Evolutionary conservation across 2,113 vertebrate genomes (phyloP).

Genomic region (Suncus etruscus): DNA sequence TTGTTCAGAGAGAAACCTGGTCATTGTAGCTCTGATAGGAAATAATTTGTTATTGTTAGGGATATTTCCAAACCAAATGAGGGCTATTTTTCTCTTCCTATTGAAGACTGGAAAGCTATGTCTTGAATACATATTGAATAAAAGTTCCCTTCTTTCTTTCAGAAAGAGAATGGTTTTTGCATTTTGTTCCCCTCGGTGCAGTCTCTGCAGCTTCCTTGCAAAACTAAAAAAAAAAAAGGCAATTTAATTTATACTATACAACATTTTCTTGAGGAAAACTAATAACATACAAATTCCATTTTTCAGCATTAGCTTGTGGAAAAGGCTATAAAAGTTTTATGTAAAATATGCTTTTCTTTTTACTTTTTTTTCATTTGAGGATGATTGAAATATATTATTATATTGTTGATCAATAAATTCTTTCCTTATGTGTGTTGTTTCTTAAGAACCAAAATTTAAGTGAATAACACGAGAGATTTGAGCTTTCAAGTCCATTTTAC

Average conservation of each 20-base stretch:
- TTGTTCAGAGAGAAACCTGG: constrained; percentile 64
- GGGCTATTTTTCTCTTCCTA: constrained; percentile 70
- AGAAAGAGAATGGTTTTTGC: constrained; percentile 71
- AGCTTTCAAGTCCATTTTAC: background rate
- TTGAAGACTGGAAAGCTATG: constrained; percentile 74
- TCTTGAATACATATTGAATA: constrained; percentile 75
- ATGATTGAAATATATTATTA: constrained; percentile 6
- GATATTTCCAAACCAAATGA: constrained; percentile 79
- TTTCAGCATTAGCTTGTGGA: constrained; percentile 66
- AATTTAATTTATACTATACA: constrained; percentile 67
- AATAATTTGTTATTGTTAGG: constrained; percentile 82
- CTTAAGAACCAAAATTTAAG: background rate
- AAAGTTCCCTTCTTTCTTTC: constrained; percentile 78
- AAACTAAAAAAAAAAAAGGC: constrained; percentile 6
- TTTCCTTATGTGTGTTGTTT: constrained; percentile 24
- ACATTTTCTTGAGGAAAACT: constrained; percentile 74
- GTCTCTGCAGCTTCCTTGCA: constrained; percentile 64
- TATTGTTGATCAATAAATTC: constrained; percentile 11
- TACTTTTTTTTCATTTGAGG: background rate
- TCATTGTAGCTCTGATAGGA: constrained; percentile 81
- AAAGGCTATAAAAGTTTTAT: constrained; percentile 58
- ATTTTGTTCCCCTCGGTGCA: constrained; percentile 63
- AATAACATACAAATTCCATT: constrained; percentile 70
- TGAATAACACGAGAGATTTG: background rate
- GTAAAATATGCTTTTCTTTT: constrained; percentile 40